Percentiles rank a stretch among this genome's conserved stretches.
phyloP scores from a whole-genome alignment of 1,140 invertebrate genomes.

The Sycobia sp. region DNA sequence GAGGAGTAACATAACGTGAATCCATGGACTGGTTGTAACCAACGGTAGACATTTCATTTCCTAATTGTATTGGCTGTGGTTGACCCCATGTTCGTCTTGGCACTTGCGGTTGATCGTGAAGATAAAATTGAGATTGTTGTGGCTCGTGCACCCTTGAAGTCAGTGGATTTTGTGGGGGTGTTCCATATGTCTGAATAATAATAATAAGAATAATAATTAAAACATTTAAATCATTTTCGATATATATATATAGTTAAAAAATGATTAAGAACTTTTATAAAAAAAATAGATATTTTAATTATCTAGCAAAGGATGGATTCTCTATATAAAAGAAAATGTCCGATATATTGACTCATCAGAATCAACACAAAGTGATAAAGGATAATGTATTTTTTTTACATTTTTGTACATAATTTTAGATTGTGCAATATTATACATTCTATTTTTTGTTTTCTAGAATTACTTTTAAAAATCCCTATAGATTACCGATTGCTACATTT shows the following conservation, averaged over 20 bases:
- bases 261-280: background rate
- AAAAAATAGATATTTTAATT: background rate
- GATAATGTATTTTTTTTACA: no score
- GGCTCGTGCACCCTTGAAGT: constrained; percentile 58
- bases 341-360: no score
- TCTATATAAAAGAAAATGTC: no score
- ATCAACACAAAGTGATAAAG: no score
- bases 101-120: constrained; percentile 70
- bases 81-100: constrained; percentile 77
- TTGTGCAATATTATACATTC: no score
- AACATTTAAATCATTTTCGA: background rate
- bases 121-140: constrained; percentile 70
- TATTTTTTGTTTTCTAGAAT: no score
- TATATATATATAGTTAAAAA: background rate
- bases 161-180: constrained; percentile 53
- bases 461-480: no score
- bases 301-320: no score
- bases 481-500: no score
- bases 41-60: constrained; percentile 57
- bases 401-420: no score
- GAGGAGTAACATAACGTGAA: constrained; percentile 48
- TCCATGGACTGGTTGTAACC: constrained; percentile 55
- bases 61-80: constrained; percentile 62
- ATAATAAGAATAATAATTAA: background rate
- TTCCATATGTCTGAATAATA: constrained; percentile 46